Evolutionary conservation across 2,888 invertebrate species (phyloP).

Genomic region (Apocheima hispidaria): DNA sequence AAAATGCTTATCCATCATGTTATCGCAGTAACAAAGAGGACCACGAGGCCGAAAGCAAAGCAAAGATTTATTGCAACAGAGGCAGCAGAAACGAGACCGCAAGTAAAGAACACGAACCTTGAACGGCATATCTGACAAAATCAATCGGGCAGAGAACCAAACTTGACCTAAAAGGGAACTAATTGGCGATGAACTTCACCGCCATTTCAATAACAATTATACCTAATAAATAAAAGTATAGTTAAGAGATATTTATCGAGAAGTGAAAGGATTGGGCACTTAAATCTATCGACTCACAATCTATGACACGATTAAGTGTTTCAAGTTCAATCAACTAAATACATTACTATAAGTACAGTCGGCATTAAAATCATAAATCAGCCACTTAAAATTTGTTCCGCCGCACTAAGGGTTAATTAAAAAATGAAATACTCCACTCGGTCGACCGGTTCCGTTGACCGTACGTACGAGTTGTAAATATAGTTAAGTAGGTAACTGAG

Average conservation of each 20-base stretch:
- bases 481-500: constrained; percentile 29
- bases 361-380: constrained; percentile 24
- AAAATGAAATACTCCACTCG: not conserved
- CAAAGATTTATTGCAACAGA: constrained; percentile 82
- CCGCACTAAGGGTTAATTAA: constrained; percentile 21
- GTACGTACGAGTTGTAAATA: constrained; percentile 28
- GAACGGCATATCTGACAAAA: constrained; percentile 84
- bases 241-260: constrained; percentile 23
- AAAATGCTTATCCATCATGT: constrained; percentile 78
- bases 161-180: constrained; percentile 79
- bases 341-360: constrained; percentile 21
- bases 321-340: constrained; percentile 34
- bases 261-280: constrained; percentile 39
- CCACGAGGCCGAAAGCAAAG: constrained; percentile 78
- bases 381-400: constrained; percentile 20
- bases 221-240: constrained; percentile 9
- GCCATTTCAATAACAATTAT: constrained; percentile 9
- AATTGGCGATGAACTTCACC: constrained; percentile 68
- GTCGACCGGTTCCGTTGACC: constrained; percentile 24
- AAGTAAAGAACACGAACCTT: constrained; percentile 85
- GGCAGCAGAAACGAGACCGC: constrained; percentile 83
- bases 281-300: constrained; percentile 28
- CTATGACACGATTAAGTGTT: constrained; percentile 37
- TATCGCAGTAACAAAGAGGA: constrained; percentile 81
- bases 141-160: constrained; percentile 82